Evolutionary conservation across 2,113 vertebrate species (phyloP), one percentile per base, ranked within the genome.

Genomic region (Sapayoa aenigma): DNA sequence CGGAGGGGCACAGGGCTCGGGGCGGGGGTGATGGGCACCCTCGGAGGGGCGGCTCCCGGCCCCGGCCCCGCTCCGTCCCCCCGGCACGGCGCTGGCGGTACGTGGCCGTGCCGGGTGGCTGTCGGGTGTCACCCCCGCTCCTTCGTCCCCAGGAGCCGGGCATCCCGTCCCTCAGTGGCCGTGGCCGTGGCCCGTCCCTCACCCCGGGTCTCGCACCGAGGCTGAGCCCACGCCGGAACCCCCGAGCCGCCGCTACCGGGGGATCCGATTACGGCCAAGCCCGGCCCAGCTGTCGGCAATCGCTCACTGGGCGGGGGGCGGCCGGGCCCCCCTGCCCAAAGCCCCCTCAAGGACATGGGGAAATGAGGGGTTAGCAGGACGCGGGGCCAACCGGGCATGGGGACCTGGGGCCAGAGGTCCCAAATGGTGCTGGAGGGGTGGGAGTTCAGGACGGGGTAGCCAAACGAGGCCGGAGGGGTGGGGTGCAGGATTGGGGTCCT

Each of bases 221-320:
- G 7, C 39, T 55, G 39, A 55, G 39, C 46, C 42, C 8, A 15
- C 12, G 5, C 21, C 31, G 1, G 37, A 18, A 42, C 2, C 62
- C 58, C 62, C 35, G 52, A 5, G 25, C 60, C 6, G 15, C 60
- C 12, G 53, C 75, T 9, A 83, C 69, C 28, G 37, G 47, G 11
- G 63, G 84, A 87, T 92, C 90, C 58, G 50, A 84, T 92, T 92
- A 92, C 90, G 58, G 85, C 85, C 85, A 37, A 44, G 63, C 63
- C 90, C 42, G 50, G 72, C 84, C 84, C 90, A 92, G 90, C 90
- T 92, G 90, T 92, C 72, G n/a, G 71, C 84, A 71, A 66, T 92
- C 90, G 84, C 84, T 92, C 90, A 92, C 69, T 75, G 37, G 47
- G 12, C 30, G 7, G 22, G 58, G 56, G 39, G 28, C 44, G 37